Percentiles rank a stretch among this genome's conserved stretches.
These are phyloP conservation scores for Helicoverpa zea DNA, from an alignment of 1,140 invertebrate species.

Conservation along the genomic window DNA sequence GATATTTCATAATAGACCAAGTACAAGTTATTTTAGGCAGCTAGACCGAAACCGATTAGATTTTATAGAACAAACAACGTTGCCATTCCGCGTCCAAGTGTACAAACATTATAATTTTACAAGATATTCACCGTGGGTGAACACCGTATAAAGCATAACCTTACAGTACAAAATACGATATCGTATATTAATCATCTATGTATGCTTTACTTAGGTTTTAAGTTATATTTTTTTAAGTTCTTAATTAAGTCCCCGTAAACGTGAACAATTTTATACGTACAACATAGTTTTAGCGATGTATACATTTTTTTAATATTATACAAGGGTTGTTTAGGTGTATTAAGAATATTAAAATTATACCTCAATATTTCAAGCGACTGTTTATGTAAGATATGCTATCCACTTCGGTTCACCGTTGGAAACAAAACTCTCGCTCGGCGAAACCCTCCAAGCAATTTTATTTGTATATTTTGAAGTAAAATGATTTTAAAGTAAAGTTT, in stretches of 20 bases:
- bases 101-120: constrained; percentile 61
- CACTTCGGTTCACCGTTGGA: constrained; percentile 51
- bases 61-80: constrained; percentile 54
- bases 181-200: constrained; percentile 79
- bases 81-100: constrained; percentile 63
- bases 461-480: constrained; percentile 7
- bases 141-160: constrained; percentile 60
- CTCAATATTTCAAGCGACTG: constrained; percentile 72
- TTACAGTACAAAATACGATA: constrained; percentile 84
- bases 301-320: constrained; percentile 65
- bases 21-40: constrained; percentile 65
- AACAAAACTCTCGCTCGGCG: constrained; percentile 5
- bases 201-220: constrained; percentile 84
- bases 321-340: constrained; percentile 73
- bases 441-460: not conserved
- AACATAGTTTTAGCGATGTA: constrained; percentile 68
- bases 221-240: constrained; percentile 69
- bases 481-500: not conserved
- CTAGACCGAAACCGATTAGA: constrained; percentile 56
- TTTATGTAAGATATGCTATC: constrained; percentile 63
- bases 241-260: constrained; percentile 50
- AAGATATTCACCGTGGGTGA: constrained; percentile 22
- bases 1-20: constrained; percentile 48
- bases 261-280: constrained; percentile 71
- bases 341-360: constrained; percentile 72